Conservation (phyloP, 1,140 invertebrate genomes). For the Panagrolaimus sp. region DNA sequence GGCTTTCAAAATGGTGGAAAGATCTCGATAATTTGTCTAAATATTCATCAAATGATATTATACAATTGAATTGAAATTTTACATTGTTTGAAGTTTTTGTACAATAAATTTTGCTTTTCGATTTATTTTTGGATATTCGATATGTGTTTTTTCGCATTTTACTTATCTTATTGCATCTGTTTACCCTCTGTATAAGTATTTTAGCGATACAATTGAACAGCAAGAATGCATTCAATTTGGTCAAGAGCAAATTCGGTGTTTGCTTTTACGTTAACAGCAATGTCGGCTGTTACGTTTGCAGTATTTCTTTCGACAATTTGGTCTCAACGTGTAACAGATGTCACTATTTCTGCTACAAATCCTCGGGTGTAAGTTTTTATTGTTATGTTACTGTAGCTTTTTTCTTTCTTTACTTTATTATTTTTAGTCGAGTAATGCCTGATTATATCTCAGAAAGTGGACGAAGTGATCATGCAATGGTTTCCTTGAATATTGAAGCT, state of each 20-base stretch:
- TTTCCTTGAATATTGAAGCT: slow-evolving; percentile 86
- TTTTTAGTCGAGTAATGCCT: slow-evolving; percentile 75
- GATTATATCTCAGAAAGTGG: slow-evolving; percentile 88
- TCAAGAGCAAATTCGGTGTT: slow-evolving; percentile 81
- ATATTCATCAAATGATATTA: slow-evolving; percentile 27
- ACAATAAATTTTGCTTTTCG: background rate
- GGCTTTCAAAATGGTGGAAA: slow-evolving; percentile 78
- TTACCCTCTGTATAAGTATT: no score
- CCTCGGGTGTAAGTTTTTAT: slow-evolving; percentile 78
- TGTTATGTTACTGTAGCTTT: slow-evolving; percentile 6
- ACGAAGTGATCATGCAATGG: slow-evolving; percentile 86
- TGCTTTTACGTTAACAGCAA: slow-evolving; percentile 89
- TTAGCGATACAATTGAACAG: no score
- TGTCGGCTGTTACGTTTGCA: slow-evolving; percentile 85
- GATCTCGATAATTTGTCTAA: slow-evolving; percentile 70
- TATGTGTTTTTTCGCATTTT: background rate
- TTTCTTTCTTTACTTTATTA: slow-evolving; percentile 13
- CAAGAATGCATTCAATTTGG: slow-evolving; percentile 56
- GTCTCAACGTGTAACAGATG: slow-evolving; percentile 76
- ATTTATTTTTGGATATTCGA: background rate
- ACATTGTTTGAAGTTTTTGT: background rate
- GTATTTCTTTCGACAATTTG: slow-evolving; percentile 94
- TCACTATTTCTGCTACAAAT: slow-evolving; percentile 80
- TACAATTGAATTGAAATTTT: background rate
- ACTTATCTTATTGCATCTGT: background rate